These are phyloP conservation scores for Chrysogorgia sp. DNA, from an alignment of 92 coral and sea anemone genomes.

Conservation along the genomic window DNA sequence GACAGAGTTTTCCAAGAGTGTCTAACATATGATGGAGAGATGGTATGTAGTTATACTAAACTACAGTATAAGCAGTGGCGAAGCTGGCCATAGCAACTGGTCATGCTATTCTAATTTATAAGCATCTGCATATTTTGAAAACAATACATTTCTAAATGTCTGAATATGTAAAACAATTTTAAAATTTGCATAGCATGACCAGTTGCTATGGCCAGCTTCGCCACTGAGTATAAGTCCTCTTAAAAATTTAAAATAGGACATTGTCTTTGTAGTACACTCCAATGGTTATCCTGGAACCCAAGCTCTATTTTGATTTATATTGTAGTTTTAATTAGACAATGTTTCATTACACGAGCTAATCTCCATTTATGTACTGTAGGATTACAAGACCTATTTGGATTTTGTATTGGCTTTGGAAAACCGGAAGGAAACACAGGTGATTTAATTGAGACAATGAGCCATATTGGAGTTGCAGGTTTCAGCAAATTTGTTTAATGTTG, in stretches of 20 bases:
- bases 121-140: too few species aligned
- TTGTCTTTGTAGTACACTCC: neutral
- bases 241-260: too few species aligned
- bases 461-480: too few species aligned
- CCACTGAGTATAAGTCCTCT: too few species aligned
- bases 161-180: too few species aligned
- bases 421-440: constrained; percentile 96
- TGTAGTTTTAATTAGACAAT: neutral
- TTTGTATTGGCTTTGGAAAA: constrained; percentile 96
- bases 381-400: constrained; percentile 95
- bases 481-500: neutral
- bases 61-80: too few species aligned
- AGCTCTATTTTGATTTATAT: neutral
- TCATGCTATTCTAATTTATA: too few species aligned
- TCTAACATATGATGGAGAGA: constrained; percentile 96
- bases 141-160: too few species aligned
- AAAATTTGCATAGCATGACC: too few species aligned
- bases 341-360: neutral
- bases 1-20: constrained; percentile 97
- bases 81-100: too few species aligned
- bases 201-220: too few species aligned
- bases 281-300: neutral
- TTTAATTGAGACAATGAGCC: too few species aligned
- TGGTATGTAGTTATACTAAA: constrained; percentile 69
- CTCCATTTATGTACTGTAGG: constrained; percentile 50